Percentiles rank a stretch among this genome's conserved stretches.
Conservation (phyloP, 2,888 invertebrate genomes). For the Acanthopleura granulata region DNA sequence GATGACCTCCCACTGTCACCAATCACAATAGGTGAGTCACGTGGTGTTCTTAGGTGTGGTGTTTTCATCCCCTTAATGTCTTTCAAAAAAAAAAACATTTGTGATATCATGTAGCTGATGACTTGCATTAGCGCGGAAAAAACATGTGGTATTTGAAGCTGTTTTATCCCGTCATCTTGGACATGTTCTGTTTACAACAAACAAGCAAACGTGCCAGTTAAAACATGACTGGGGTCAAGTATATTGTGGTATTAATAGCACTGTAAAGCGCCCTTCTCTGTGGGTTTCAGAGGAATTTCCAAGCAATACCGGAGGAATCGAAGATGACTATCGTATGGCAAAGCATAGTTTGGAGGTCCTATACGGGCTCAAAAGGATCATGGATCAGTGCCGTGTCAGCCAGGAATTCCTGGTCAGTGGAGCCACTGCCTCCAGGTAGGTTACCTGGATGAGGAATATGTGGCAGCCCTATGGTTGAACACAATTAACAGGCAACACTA, state of each 20-base stretch:
- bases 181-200: too few relatives aligned
- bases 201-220: too few relatives aligned
- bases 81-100: too few relatives aligned
- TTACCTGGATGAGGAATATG: too few relatives aligned
- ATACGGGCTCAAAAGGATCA: background rate
- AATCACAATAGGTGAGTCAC: background rate
- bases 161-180: background rate
- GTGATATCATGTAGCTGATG: too few relatives aligned
- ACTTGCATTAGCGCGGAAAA: too few relatives aligned
- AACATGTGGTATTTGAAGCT: too few relatives aligned
- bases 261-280: too few relatives aligned
- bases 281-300: background rate
- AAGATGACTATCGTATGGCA: background rate
- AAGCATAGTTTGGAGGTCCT: background rate
- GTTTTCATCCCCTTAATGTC: too few relatives aligned
- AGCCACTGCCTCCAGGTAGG: background rate
- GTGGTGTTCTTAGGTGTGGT: background rate
- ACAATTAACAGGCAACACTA: too few relatives aligned
- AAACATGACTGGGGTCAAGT: too few relatives aligned
- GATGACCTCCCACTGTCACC: background rate
- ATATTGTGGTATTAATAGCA: background rate
- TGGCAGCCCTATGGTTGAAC: too few relatives aligned
- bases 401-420: background rate
- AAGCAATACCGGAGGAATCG: background rate
- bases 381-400: background rate